Evolutionary conservation across 1,140 invertebrate genomes (phyloP), one percentile per base, ranked within the genome.

Genomic region (Globodera ellingtonae): DNA sequence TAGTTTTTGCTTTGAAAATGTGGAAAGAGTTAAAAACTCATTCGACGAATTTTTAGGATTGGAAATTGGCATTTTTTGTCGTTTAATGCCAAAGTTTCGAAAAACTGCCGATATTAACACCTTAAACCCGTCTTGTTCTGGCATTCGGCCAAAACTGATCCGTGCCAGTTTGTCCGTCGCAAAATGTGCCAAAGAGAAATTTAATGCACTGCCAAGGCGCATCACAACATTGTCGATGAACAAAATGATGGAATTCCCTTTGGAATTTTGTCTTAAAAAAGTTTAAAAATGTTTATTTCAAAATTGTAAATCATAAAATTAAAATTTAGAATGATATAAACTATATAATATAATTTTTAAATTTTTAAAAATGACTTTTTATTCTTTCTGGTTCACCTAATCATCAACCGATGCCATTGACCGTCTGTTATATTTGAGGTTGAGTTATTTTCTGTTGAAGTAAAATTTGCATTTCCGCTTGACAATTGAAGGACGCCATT

Each of bases 171-270:
- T 66, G 50, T 85, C 75, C 9, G 21, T 15, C 24, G 71, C 56
- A 74, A 87, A 85, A 21, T 50, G 9, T 24, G 50, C 76, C 72
- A 85, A 66, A 4, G 83, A 86, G 75, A 88, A 86, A 13, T 44
- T 72, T n/a, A 50, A 69, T 24, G 24, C 9, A 15, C 8, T 35
- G 35, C 78, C 15, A 24, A 86, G 46, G 8, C 10, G 8, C 67
- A 70, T 7, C 10, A 13, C 5, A 13, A 21, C 18, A 5, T 21
- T 21, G n/a, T 70, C 67, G 24, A 70, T 18, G 24, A 6, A 10
- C 67, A 70, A 35, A 10, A 18, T 13, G 15, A 70, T 70, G 67
- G 21, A n/a, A 47, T 69, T n/a, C 2, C 15, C 18, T 70, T 18
- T 18, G 21, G 67, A 8, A 47, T 70, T 70, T 35, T 35, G 35